A percentile compares a stretch with the other conserved stretches of the same genome.
Evolutionary conservation across 2,888 invertebrate species (phyloP).

Genomic region (Oxyscelio sp.): DNA sequence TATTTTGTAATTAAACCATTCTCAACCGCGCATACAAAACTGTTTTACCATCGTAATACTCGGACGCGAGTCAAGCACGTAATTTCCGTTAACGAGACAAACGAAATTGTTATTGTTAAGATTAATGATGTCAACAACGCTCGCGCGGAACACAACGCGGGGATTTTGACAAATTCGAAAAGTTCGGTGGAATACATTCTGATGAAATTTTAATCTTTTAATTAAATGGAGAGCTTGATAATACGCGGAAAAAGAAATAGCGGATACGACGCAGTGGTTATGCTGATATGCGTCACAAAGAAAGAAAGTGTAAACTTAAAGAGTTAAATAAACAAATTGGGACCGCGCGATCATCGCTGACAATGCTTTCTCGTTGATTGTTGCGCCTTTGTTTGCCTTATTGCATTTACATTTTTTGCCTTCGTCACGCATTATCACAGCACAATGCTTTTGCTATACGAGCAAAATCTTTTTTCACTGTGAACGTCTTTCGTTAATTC

Average conservation of each 20-base stretch:
- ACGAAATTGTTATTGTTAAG: constrained; percentile 72
- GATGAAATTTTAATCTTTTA: constrained; percentile 27
- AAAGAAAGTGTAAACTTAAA: no score
- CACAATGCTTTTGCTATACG: no score
- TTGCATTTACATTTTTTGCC: no score
- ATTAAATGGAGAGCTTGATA: constrained; percentile 37
- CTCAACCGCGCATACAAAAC: constrained; percentile 59
- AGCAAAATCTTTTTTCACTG: no score
- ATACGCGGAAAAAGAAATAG: no score
- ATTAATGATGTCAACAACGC: constrained; percentile 58
- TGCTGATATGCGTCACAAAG: no score
- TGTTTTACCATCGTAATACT: constrained; percentile 35
- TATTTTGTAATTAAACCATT: constrained; percentile 68
- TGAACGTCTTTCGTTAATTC: constrained; percentile 52
- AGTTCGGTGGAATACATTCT: constrained; percentile 43
- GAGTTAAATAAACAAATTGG: no score
- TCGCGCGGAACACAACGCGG: not conserved
- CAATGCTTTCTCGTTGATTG: no score
- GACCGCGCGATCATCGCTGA: no score
- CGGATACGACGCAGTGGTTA: no score
- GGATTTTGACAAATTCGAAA: constrained; percentile 59
- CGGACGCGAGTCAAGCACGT: constrained; percentile 61
- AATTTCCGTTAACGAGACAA: constrained; percentile 71
- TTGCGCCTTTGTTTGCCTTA: no score
- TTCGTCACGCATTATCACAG: no score